Conservation (phyloP, 2,113 vertebrate species). For the Lepus timidus region DNA sequence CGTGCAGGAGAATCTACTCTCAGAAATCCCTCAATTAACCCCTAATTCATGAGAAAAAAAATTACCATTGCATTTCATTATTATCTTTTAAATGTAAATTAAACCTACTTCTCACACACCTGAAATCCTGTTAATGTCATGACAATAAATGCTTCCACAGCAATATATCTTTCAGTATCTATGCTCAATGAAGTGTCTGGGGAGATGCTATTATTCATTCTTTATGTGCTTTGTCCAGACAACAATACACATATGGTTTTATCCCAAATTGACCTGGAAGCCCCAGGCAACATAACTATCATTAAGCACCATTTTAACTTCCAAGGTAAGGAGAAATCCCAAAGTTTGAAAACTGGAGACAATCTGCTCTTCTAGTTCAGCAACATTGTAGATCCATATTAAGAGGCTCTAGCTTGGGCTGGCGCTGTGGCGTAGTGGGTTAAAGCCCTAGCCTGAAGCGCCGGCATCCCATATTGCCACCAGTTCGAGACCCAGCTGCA, state of each 20-base stretch:
- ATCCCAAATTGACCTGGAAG: conserved; percentile 44
- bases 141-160: neutral
- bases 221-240: neutral
- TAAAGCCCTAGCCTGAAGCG: too few species aligned
- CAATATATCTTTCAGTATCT: neutral
- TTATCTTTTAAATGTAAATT: conserved; percentile 50
- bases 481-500: too few species aligned
- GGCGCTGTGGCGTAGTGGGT: too few species aligned
- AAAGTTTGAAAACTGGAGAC: conserved; percentile 42
- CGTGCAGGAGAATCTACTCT: conserved; percentile 43
- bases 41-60: conserved; percentile 16
- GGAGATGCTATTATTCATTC: conserved; percentile 17
- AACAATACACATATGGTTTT: neutral
- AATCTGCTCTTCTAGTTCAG: conserved; percentile 8
- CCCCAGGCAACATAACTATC: conserved; percentile 25
- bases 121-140: neutral
- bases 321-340: neutral
- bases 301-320: conserved; percentile 62
- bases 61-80: conserved; percentile 44
- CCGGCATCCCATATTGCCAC: too few species aligned
- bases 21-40: conserved; percentile 57
- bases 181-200: conserved; percentile 28
- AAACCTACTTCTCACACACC: conserved; percentile 35
- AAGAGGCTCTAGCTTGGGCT: neutral
- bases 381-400: neutral